Percentiles rank a stretch among this genome's conserved stretches.
Conservation (phyloP, 2,113 vertebrate species). For the Taurulus bubalis region DNA sequence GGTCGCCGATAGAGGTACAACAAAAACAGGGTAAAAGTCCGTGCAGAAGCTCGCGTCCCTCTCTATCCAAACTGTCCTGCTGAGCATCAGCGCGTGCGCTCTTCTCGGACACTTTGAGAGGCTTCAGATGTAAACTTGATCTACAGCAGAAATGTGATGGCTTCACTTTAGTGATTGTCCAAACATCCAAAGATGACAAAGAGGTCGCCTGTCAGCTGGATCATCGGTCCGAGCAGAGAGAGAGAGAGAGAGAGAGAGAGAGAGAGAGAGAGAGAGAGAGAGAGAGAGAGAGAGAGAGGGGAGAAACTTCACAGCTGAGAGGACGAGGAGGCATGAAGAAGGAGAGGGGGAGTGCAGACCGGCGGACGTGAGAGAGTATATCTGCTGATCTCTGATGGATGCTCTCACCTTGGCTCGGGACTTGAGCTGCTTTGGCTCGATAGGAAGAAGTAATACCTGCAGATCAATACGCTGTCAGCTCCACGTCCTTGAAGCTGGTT, state of each 20-base stretch:
- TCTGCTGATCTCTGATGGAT: slow-evolving; percentile 47
- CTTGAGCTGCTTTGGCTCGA: slow-evolving; percentile 23
- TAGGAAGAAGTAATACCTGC: slow-evolving; percentile 25
- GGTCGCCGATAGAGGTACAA: background rate
- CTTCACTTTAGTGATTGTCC: slow-evolving; percentile 4
- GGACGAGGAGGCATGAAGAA: slow-evolving; percentile 10
- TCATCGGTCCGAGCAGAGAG: slow-evolving; percentile 5
- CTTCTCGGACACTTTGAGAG: background rate
- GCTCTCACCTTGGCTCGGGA: slow-evolving; percentile 49
- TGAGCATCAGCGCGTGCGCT: slow-evolving; percentile 7
- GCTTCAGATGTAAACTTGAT: background rate
- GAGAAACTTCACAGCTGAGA: background rate
- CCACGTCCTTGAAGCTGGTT: slow-evolving; percentile 40
- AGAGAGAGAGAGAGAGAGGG: background rate
- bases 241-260: background rate
- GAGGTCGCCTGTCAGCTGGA: slow-evolving; percentile 10
- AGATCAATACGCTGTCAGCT: slow-evolving; percentile 57
- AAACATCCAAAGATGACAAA: background rate
- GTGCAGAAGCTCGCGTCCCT: background rate
- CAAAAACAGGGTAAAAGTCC: background rate
- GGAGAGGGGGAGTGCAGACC: background rate
- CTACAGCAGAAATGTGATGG: background rate
- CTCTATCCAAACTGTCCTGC: slow-evolving; percentile 9
- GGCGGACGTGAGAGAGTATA: background rate
- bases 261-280: background rate